phyloP scores from a whole-genome alignment of 2,888 invertebrate genomes.

The Sarcophaga carnaria region DNA sequence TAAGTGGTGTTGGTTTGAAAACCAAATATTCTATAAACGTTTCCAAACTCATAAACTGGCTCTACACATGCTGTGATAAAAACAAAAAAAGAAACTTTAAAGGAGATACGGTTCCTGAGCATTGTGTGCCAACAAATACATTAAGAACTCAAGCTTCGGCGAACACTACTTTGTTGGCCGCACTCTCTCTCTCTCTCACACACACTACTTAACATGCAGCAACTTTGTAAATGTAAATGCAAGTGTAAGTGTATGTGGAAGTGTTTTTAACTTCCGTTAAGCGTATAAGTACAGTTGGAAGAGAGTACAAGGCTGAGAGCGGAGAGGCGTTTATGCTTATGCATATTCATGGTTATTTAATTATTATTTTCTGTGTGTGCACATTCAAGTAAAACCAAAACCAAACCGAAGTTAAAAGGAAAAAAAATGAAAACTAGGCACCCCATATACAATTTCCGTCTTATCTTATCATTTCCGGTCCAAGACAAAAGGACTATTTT shows the following conservation, averaged over 20 bases:
- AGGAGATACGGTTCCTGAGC: background rate
- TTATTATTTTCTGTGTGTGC: slow-evolving; percentile 54
- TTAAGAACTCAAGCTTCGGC: background rate
- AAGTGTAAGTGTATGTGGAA: background rate
- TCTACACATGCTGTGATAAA: background rate
- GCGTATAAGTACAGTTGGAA: background rate
- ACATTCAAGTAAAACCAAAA: slow-evolving; percentile 25
- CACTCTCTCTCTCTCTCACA: background rate
- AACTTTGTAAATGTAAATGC: background rate
- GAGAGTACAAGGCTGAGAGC: background rate
- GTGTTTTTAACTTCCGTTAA: slow-evolving; percentile 3
- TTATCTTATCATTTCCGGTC: slow-evolving; percentile 62
- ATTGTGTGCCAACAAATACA: slow-evolving; percentile 22
- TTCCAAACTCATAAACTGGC: background rate
- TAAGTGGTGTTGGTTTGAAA: slow-evolving; percentile 34
- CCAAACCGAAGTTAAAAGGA: background rate
- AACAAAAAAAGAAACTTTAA: background rate
- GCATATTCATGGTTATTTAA: slow-evolving; percentile 63
- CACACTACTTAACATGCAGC: background rate
- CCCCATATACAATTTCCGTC: slow-evolving; percentile 61
- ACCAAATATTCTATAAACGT: slow-evolving; percentile 31
- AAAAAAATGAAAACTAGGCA: slow-evolving; percentile 22
- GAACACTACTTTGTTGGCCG: no score
- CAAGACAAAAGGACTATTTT: slow-evolving; percentile 5
- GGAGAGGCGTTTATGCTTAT: slow-evolving; percentile 27